Evolutionary conservation across 2,797 vertebrate genomes (phyloP), one percentile per base, ranked within the genome.

Genomic region (Sebastes minor): DNA sequence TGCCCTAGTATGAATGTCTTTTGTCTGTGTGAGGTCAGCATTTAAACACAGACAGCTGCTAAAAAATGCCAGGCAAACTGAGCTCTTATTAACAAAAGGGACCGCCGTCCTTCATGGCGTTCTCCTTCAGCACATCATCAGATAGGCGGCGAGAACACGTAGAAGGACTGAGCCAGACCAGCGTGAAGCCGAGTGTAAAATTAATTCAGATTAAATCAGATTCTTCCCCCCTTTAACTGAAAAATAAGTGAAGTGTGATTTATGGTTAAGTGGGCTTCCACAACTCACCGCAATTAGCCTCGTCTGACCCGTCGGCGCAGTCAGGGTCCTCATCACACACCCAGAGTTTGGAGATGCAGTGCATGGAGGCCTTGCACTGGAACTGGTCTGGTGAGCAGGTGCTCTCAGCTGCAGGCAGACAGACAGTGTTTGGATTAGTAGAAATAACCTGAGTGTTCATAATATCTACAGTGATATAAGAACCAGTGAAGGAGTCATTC

Each of bases 311-410:
- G 35, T 99, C 99, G 2, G 98, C 97, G 52, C 99, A 99, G 86
- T 99, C 99, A 0, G 98, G 97, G 88, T 99, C 99, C 89, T 99
- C 98, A 14, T 99, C 99, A 82, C 99, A 99, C 11, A 99, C 98
- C 99, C 99, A 99, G 72, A 99, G 94, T 88, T 98, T 99, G 87
- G 99, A 99, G 94, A 99, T 99, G 91, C 99, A 99, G 81, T 99
- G 98, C 88, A 99, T 96, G 38, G 96, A 97, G 0, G 97, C 98
- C 90, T 97, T 97, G 89, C 98, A 99, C 94, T 98, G 97, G 94
- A 99, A 99, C 95, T 99, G 98, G 92, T 99, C 97, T 1, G 95
- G 93, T 4, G 96, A 96, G 90, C 96, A 96, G 16, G 96, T 96
- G 93, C 95, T 96, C 80, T 96, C 96, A 52, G 96, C 96, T 96